Conservation (phyloP, 2,113 vertebrate genomes). For the Neolamprologus tretocephalus region DNA sequence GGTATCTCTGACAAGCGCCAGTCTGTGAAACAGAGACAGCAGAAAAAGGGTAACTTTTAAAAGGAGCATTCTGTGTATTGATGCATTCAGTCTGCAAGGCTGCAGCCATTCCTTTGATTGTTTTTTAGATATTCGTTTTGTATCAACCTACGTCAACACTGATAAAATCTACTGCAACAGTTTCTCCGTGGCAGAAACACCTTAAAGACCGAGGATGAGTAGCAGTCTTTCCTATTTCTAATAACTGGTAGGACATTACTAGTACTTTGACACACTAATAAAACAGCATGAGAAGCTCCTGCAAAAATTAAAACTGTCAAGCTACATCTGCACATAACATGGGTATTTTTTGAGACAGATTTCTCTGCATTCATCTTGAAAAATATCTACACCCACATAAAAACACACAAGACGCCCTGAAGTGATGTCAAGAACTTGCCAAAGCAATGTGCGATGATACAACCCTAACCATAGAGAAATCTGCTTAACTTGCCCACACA, state of each 20-base stretch:
- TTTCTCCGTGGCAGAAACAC: rapidly evolving
- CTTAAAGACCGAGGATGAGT: rapidly evolving
- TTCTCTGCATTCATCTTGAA: background rate
- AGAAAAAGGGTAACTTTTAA: background rate
- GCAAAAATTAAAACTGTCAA: background rate
- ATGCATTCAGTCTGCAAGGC: background rate
- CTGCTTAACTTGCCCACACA: background rate
- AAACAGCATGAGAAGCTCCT: background rate
- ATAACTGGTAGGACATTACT: background rate
- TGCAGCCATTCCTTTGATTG: background rate
- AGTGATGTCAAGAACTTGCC: background rate
- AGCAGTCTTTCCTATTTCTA: background rate
- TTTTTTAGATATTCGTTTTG: rapidly evolving
- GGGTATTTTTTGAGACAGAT: rapidly evolving
- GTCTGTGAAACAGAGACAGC: background rate
- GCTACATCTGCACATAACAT: background rate
- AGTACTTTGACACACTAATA: background rate
- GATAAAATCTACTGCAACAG: background rate
- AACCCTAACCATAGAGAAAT: background rate
- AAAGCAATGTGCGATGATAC: rapidly evolving
- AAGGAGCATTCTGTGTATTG: rapidly evolving
- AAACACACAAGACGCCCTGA: background rate
- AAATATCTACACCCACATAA: rapidly evolving
- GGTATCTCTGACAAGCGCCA: background rate
- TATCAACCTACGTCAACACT: background rate